These are phyloP conservation scores for Drosophila colorata DNA, from an alignment of 2,888 invertebrate species.

Conservation along the genomic window DNA sequence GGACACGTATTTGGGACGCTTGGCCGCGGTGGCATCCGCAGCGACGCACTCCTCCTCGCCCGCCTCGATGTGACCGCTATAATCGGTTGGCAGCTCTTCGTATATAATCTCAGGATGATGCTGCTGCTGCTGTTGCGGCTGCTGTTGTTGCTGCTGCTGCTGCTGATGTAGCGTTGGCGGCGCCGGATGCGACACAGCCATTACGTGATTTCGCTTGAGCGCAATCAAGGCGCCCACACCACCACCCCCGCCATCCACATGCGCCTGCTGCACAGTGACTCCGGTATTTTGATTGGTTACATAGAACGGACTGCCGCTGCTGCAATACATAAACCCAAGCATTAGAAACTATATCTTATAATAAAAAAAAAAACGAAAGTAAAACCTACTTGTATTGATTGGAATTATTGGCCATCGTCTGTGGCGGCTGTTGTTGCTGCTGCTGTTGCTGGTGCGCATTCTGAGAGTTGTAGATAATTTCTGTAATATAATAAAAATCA, in stretches of 20 bases:
- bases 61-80: conserved; percentile 82
- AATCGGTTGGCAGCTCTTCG: conserved; percentile 84
- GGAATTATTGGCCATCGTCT: conserved; percentile 82
- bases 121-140: conserved; percentile 60
- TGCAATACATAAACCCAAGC: conserved; percentile 29
- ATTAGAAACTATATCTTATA: neutral
- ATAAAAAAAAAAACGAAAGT: too few species aligned
- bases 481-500: conserved; percentile 56
- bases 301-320: conserved; percentile 83
- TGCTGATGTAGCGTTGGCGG: conserved; percentile 66
- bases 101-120: conserved; percentile 82
- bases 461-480: conserved; percentile 83
- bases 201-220: conserved; percentile 83
- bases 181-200: conserved; percentile 75
- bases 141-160: conserved; percentile 70
- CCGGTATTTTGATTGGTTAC: conserved; percentile 81
- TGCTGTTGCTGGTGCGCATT: conserved; percentile 73
- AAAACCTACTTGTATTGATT: conserved; percentile 83
- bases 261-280: conserved; percentile 62
- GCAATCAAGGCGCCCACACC: conserved; percentile 82
- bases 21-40: conserved; percentile 72
- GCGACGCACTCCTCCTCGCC: conserved; percentile 83
- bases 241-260: conserved; percentile 57
- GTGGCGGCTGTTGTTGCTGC: conserved; percentile 65
- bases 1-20: conserved; percentile 83